phyloP scores from a whole-genome alignment of 2,797 vertebrate genomes.

The Florisuga fusca region DNA sequence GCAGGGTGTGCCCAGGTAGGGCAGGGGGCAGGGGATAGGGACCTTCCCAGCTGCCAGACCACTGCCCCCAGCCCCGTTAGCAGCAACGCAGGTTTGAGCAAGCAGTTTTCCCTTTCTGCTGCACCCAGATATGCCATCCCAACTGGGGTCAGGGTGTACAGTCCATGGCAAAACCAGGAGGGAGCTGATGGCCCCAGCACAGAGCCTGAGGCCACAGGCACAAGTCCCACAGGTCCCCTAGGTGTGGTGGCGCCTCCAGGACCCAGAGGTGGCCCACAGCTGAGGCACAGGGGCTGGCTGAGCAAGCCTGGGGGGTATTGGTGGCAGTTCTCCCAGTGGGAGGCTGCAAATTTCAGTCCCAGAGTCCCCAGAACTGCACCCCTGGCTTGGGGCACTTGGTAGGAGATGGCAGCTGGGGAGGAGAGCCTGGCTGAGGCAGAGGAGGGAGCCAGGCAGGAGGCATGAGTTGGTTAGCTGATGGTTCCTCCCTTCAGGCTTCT shows the following conservation, averaged over 20 bases:
- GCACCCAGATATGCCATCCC: background rate
- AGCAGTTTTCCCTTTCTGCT: background rate
- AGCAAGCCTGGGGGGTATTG: background rate
- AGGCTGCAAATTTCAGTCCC: background rate
- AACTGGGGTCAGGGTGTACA: background rate
- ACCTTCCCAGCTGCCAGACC: background rate
- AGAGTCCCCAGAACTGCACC: background rate
- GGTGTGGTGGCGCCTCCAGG: background rate
- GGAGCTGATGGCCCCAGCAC: accelerated
- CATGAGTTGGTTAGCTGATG: conserved; percentile 86
- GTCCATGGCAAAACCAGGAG: background rate
- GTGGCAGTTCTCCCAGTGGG: background rate
- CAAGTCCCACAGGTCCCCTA: background rate
- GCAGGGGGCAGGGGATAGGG: background rate
- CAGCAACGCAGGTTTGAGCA: conserved; percentile 15
- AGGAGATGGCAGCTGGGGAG: background rate
- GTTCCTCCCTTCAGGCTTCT: conserved; percentile 92
- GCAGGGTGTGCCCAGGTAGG: background rate
- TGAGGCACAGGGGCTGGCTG: accelerated
- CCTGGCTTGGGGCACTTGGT: accelerated
- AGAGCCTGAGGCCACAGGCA: background rate
- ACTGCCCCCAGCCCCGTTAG: conserved; percentile 22
- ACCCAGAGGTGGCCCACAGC: background rate
- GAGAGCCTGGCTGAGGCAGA: background rate
- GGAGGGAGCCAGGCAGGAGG: background rate